Base-by-base conservation (phyloP, 2,797 vertebrate genomes). In the Tolypeutes matacus region DNA sequence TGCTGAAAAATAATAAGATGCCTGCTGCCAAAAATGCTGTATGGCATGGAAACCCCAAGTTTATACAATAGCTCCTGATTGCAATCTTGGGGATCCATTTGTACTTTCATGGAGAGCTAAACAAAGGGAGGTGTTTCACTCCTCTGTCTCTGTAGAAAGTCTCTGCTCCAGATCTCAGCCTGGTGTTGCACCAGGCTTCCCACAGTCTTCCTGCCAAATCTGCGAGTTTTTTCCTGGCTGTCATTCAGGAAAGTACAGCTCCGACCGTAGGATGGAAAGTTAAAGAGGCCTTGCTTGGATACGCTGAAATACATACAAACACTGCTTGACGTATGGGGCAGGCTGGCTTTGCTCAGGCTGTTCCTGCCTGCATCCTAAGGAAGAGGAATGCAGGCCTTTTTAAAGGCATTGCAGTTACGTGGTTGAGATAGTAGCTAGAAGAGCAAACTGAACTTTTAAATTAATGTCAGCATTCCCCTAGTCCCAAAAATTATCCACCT, bases 151-250 rank as follows among this genome's bases (percentile, higher is more conserved):
- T 99, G 98, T 98, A 98, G 98, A 98, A 98, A 98, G 95, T 93
- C 97, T 98, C 96, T 97, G 98, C 98, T 97, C 97, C 97, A 97
- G 97, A 97, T 98, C 98, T 97, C 98, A 97, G 98, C 97, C 97
- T 98, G 98, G 98, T 98, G 98, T 98, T 98, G 95, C 98, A 97
- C 98, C 98, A 98, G 98, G 98, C 99, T 99, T 99, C 99, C 99
- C 99, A 99, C 99, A 99, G 98, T 98, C 98, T 97, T 97, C 96
- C 98, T 99, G 99, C 99, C 99, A 99, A 99, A 98, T 98, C 98
- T 98, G 99, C 99, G 98, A 99, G 99, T 97, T 99, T 99, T 99
- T 99, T 99, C 99, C 99, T 99, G 99, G 99, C 99, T 97, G 96
- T 84, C 93, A 94, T 99, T 99, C 99, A 99, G 99, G 99, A 99